Evolutionary conservation across 2,113 vertebrate species (phyloP), one percentile per base, ranked within the genome.

Genomic region (Campylomormyrus numenius): DNA sequence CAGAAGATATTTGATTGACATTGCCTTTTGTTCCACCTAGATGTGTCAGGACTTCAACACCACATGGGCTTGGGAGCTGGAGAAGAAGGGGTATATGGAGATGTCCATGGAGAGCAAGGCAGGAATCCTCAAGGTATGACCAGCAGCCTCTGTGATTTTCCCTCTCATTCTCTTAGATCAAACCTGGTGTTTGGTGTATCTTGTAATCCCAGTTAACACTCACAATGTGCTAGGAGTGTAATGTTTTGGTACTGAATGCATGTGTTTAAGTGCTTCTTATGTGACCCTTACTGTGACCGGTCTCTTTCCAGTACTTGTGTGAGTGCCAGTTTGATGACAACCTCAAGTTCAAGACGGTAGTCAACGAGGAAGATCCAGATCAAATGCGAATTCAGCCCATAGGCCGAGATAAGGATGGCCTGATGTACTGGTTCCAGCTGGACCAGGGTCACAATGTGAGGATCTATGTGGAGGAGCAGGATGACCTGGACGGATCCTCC

Each of bases 311-410:
- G 98, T 98, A 98, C 94, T 97, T 99, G 91, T 99, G 98, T 0
- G 98, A 99, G 94, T 98, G 98, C 95, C 98, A 99, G 94, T 99
- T 99, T 93, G 98, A 99, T 74, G 98, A 99, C 94, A 99, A 99
- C 97, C 95, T 99, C 0, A 99, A 99, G 94, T 99, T 99, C 92
- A 99, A 99, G 94, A 98, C 95, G 31, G 96, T 96, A 9, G 96
- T 99, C 90, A 99, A 99, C 0, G 98, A 99, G 90, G 98, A 99
- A 91, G 98, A 99, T 84, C 97, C 97, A 0, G 98, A 99, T 6
- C 96, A 96, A 90, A 99, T 99, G 98, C 97, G 98, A 1, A 94
- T 99, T 27, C 98, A 98, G 94, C 98, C 98, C 0, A 94, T 99
- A 1, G 98, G 98, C 11, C 95, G 97, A 85, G 98, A 99, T 94